Evolutionary conservation across 2,888 invertebrate species (phyloP), one percentile per base, ranked within the genome.

Genomic region (Globia sparganii): DNA sequence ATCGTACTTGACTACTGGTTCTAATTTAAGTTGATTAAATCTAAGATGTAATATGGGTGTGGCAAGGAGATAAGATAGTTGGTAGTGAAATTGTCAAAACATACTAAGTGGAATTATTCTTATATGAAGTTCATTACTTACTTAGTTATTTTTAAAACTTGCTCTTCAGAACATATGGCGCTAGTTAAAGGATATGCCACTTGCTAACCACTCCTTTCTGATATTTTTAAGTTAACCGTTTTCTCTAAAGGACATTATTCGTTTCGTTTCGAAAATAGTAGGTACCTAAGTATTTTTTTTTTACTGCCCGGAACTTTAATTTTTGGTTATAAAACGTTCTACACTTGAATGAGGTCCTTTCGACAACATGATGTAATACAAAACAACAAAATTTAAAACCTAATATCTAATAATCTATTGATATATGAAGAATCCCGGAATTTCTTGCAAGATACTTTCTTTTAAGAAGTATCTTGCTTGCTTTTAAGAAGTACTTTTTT

Each of bases 1-100:
- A 78, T 77, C 73, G 61, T 25, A 58, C 21, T 70, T 18, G 25
- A 71, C 71, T 70, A 75, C 75, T 83, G 66, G 75, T 61, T 78
- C 21, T 68, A n/a, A n/a, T n/a, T 46, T 80, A 76, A 75, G 66
- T 76, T 74, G 69, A 78, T 77, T 85, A 31, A 61, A 72, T 75
- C 82, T 70, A 77, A 28, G 40, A 43, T 34, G 28, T 6, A 28
- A 70, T 80, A 85, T 59, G 70, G 67, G 77, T 18, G n/a, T 61
- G n/a, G 49, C 11, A 34, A 3, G 43, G 40, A 31, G 15, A 64
- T 31, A 13, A 25, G 5, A 34, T 18, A 25, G 2, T n/a, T 15
- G 31, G 18, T 49, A 11, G 40, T 28, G 1, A 15, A 72, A 43
- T 72, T 72, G 11, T 15, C 4, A 46, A 74, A 34, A 43, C 13